Evolutionary conservation across 2,113 vertebrate genomes (phyloP).

Genomic region (Nycticryphes semicollaris): DNA sequence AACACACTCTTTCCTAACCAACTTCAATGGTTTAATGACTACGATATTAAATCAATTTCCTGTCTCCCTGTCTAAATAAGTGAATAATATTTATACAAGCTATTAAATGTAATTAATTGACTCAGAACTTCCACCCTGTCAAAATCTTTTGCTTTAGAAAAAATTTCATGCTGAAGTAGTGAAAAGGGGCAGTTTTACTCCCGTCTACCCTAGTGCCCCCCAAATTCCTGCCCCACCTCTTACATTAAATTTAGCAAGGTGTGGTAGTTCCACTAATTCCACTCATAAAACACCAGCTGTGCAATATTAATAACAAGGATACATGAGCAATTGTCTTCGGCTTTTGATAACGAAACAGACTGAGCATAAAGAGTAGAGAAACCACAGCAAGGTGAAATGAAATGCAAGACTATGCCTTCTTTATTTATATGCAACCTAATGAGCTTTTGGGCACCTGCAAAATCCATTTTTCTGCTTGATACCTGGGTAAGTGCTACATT

Average conservation of each 20-base stretch:
- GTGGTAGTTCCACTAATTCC: not conserved
- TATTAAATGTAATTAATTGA: not conserved
- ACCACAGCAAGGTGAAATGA: not conserved
- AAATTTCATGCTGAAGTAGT: not conserved
- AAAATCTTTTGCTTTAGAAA: not conserved
- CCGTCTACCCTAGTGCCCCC: not conserved
- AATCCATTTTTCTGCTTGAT: not conserved
- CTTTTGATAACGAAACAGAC: not conserved
- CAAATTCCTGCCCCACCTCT: not conserved
- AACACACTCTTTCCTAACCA: not conserved
- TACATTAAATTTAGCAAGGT: not conserved
- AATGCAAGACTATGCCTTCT: rapidly evolving
- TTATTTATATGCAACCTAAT: not conserved
- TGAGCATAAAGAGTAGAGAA: not conserved
- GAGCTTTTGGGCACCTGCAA: not conserved
- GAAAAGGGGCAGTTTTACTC: not conserved
- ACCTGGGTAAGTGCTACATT: not conserved
- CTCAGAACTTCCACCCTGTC: not conserved
- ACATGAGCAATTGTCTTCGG: not conserved
- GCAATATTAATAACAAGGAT: not conserved
- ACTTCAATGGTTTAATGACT: not conserved
- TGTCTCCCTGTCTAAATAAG: not conserved
- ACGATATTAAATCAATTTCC: not conserved
- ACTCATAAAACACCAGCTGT: not conserved
- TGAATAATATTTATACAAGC: not conserved